Conservation (phyloP, 1,140 invertebrate genomes). For the Idris sp. region DNA sequence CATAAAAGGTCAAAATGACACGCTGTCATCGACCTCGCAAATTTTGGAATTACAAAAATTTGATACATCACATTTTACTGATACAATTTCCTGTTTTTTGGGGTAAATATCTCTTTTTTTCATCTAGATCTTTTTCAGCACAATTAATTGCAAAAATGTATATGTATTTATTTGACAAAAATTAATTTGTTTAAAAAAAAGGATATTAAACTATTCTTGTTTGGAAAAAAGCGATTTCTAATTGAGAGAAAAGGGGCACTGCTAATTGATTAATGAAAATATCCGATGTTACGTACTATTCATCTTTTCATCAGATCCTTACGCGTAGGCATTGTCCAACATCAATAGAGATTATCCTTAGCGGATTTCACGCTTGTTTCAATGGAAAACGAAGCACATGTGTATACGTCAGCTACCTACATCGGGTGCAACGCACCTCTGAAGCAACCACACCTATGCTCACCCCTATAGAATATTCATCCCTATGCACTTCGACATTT, state of each 20-base stretch:
- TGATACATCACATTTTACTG: no score
- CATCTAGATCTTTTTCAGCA: no score
- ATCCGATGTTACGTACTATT: conserved; percentile 15
- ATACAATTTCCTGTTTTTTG: no score
- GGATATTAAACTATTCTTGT: no score
- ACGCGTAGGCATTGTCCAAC: conserved; percentile 54
- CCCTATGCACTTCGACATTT: conserved; percentile 49
- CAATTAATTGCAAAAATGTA: no score
- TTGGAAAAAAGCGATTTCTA: no score
- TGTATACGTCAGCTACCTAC: conserved; percentile 65
- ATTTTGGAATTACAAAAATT: conserved; percentile 34
- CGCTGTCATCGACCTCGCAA: conserved; percentile 33
- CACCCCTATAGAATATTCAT: conserved; percentile 69
- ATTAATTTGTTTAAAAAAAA: no score
- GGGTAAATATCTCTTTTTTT: no score
- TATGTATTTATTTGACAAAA: no score
- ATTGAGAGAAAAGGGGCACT: no score
- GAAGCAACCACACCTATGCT: conserved; percentile 66
- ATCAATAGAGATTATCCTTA: conserved; percentile 59
- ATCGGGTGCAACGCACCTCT: conserved; percentile 66
- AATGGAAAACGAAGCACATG: conserved; percentile 61
- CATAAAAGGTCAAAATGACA: conserved; percentile 51
- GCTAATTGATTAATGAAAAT: conserved; percentile 42
- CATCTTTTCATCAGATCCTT: conserved; percentile 47
- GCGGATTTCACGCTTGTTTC: conserved; percentile 63